These are phyloP conservation scores for Lampropteryx suffumata DNA, from an alignment of 2,888 invertebrate genomes.

Conservation along the genomic window DNA sequence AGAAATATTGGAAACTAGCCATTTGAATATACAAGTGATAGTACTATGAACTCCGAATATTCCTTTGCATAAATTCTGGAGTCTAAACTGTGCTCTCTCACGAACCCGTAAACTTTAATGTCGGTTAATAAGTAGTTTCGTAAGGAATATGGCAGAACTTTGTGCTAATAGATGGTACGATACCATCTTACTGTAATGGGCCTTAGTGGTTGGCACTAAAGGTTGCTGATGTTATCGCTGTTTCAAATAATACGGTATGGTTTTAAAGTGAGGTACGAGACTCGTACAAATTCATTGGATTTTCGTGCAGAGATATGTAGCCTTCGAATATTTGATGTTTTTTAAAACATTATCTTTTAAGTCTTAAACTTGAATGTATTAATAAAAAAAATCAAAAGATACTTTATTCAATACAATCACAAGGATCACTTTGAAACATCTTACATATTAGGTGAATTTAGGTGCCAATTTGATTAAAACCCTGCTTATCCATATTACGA, in stretches of 20 bases:
- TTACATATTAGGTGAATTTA: too few species aligned
- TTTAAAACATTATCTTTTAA: too few species aligned
- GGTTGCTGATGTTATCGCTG: constrained; percentile 26
- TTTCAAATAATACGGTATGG: constrained; percentile 10
- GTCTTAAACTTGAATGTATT: too few species aligned
- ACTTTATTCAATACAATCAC: too few species aligned
- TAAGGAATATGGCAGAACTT: constrained; percentile 42
- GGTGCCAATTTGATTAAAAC: too few species aligned
- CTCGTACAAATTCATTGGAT: not conserved
- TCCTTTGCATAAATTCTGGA: constrained; percentile 54
- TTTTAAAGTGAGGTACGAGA: not conserved
- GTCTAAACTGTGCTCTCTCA: constrained; percentile 54
- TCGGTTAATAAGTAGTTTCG: constrained; percentile 63
- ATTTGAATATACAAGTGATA: too few species aligned
- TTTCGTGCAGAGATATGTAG: too few species aligned
- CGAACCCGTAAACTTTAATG: constrained; percentile 56
- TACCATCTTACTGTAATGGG: constrained; percentile 38
- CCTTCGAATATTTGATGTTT: too few species aligned
- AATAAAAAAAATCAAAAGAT: too few species aligned
- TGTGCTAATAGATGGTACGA: constrained; percentile 47
- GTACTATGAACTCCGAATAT: constrained; percentile 1
- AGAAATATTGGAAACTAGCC: too few species aligned
- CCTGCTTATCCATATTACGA: too few species aligned
- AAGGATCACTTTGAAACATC: too few species aligned
- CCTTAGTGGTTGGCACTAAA: constrained; percentile 36